phyloP scores from a whole-genome alignment of 2,113 vertebrate genomes.

The Lagopus muta region DNA sequence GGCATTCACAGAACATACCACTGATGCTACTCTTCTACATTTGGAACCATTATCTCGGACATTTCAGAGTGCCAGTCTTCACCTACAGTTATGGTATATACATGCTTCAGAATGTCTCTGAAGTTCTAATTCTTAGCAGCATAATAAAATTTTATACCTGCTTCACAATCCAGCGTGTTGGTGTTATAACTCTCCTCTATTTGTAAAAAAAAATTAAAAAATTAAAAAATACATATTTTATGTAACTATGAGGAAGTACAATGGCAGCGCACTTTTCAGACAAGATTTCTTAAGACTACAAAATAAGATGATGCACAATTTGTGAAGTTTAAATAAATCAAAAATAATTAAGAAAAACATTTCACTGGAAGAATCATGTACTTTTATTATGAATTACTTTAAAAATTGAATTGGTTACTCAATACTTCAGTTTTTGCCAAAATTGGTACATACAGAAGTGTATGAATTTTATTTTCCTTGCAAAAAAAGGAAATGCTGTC shows the following conservation, averaged over 20 bases:
- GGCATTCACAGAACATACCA: not conserved
- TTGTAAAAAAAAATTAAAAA: not conserved
- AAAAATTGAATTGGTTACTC: not conserved
- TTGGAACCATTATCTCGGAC: not conserved
- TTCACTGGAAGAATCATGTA: not conserved
- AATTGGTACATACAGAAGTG: not conserved
- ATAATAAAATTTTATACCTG: not conserved
- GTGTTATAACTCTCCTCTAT: not conserved
- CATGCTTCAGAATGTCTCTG: not conserved
- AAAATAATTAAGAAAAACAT: slow-evolving; percentile 18
- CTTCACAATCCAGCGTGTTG: not conserved
- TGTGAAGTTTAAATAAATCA: not conserved
- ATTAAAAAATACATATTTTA: not conserved
- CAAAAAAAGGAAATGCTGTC: not conserved
- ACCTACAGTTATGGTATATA: not conserved
- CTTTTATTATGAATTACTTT: not conserved
- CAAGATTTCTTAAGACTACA: not conserved
- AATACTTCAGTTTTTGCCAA: not conserved
- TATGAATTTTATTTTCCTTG: not conserved
- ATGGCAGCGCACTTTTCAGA: not conserved
- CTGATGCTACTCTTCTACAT: not conserved
- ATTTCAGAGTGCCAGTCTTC: not conserved
- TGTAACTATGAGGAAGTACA: not conserved
- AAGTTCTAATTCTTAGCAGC: not conserved
- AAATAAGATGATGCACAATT: accelerated